These are phyloP conservation scores for Microchrysa polita DNA, from an alignment of 2,888 invertebrate genomes.

Conservation along the genomic window DNA sequence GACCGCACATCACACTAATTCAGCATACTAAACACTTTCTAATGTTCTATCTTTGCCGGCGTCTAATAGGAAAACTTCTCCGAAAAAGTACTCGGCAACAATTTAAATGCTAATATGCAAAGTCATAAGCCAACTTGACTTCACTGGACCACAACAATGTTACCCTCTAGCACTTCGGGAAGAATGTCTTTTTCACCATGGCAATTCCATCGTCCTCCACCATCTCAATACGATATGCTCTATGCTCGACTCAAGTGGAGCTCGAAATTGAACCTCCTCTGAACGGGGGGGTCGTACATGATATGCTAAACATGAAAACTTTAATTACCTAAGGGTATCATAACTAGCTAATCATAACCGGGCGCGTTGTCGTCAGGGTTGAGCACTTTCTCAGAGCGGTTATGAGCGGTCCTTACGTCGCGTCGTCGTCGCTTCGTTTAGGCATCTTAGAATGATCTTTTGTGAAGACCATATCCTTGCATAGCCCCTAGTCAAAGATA, in stretches of 20 bases:
- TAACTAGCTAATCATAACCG: constrained; percentile 49
- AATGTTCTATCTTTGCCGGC: neutral
- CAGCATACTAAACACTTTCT: constrained; percentile 7
- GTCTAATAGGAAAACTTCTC: neutral
- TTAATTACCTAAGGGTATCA: constrained; percentile 49
- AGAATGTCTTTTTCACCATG: neutral
- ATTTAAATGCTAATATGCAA: constrained; percentile 13
- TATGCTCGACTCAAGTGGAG: neutral
- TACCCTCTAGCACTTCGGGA: neutral
- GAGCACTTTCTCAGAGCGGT: neutral
- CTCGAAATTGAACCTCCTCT: neutral
- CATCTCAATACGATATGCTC: neutral
- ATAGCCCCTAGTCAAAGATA: neutral
- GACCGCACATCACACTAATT: too few relatives aligned
- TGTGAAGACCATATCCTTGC: neutral
- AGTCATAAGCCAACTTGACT: neutral
- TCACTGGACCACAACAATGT: neutral
- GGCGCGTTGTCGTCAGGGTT: neutral
- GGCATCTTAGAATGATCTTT: neutral
- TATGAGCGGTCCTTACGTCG: neutral
- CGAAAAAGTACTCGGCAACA: neutral
- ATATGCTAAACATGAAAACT: constrained; percentile 47
- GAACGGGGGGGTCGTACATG: constrained; percentile 5
- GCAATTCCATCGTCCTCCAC: neutral
- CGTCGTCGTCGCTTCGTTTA: too few relatives aligned